Evolutionary conservation across 1,140 invertebrate genomes (phyloP).

Genomic region (Drosophila ananassae): DNA sequence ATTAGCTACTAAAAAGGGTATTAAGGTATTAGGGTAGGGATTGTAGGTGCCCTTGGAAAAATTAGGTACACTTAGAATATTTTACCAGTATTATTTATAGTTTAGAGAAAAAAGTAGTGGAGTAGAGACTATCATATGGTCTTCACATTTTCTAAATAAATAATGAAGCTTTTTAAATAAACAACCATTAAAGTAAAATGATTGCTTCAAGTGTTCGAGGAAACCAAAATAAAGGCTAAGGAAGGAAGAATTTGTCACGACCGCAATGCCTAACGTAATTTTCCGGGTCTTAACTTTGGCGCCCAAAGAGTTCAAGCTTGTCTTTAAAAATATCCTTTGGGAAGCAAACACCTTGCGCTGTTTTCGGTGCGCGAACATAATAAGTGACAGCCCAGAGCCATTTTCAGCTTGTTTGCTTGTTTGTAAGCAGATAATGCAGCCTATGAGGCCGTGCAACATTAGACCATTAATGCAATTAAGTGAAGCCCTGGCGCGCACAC

Average conservation of each 20-base stretch:
- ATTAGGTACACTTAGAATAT: background rate
- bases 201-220: background rate
- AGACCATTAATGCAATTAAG: conserved; percentile 42
- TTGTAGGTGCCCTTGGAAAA: conserved; percentile 1
- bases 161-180: too few species aligned
- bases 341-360: conserved; percentile 5
- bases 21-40: background rate
- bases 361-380: conserved; percentile 1
- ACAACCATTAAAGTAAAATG: background rate
- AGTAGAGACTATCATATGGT: too few species aligned
- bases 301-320: background rate
- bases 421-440: conserved; percentile 31
- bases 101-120: too few species aligned
- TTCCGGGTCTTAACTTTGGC: conserved; percentile 1
- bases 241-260: conserved; percentile 29
- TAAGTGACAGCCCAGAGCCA: background rate
- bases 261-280: conserved; percentile 39
- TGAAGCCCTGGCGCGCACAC: conserved; percentile 11
- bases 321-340: background rate
- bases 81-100: too few species aligned
- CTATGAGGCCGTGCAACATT: conserved; percentile 18
- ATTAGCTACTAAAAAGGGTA: conserved; percentile 35
- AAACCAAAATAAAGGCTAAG: background rate
- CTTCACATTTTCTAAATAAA: too few species aligned
- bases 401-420: background rate